Evolutionary conservation across 2,113 vertebrate species (phyloP).

Genomic region (Rana temporaria): DNA sequence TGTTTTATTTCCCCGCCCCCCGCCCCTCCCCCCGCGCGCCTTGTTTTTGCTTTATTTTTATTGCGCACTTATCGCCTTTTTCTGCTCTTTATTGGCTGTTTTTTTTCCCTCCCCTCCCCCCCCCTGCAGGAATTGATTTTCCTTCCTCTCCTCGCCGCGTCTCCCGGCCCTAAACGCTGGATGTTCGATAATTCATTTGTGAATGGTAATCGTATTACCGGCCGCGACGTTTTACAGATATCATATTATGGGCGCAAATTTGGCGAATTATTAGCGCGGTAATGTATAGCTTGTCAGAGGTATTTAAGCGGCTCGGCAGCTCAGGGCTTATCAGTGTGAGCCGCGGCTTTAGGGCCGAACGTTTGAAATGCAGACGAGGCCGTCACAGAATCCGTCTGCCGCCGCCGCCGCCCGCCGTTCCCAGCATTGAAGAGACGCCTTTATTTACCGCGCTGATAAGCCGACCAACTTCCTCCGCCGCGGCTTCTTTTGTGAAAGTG

Average conservation of each 20-base stretch:
- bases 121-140: conserved; percentile 83
- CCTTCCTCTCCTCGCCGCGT: conserved; percentile 82
- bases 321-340: conserved; percentile 86
- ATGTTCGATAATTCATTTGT: conserved; percentile 93
- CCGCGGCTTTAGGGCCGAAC: conserved; percentile 80
- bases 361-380: conserved; percentile 82
- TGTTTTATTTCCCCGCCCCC: no score
- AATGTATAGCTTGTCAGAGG: conserved; percentile 88
- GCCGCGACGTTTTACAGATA: conserved; percentile 91
- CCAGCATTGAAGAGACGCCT: conserved; percentile 63
- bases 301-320: conserved; percentile 84
- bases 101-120: conserved; percentile 74
- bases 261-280: conserved; percentile 88
- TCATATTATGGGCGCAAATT: conserved; percentile 90
- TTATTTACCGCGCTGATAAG: conserved; percentile 73
- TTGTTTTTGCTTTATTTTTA: conserved; percentile 20
- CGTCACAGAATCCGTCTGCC: conserved; percentile 84
- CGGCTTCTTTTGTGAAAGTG: conserved; percentile 79
- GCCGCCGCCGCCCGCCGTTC: no score
- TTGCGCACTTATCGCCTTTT: conserved; percentile 61
- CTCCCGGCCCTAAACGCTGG: conserved; percentile 84
- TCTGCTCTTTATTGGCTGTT: conserved; percentile 65
- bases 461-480: conserved; percentile 78
- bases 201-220: conserved; percentile 89
- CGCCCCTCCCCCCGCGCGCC: background rate